Evolutionary conservation across 2,113 vertebrate species (phyloP), one percentile per base, ranked within the genome.

Genomic region (Protobothrops flavoviridis): DNA sequence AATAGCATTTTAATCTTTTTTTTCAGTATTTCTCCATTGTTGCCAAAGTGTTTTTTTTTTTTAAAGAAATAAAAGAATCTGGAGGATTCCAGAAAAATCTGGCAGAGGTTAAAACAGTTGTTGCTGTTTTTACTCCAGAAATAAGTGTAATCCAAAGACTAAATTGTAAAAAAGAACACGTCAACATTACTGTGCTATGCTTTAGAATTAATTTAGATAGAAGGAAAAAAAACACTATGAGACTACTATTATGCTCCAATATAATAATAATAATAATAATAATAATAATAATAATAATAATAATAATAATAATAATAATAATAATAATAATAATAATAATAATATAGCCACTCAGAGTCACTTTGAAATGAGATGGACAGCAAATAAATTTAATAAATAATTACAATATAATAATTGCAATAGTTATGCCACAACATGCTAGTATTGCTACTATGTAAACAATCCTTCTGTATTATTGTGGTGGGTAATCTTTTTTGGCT

Each of bases 21-120:
- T 91, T 90, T 95, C 57, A 81, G 93, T 96, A 87, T 95, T 95
- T 96, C 92, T 95, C 94, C 91, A 95, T 94, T 88, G 93, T 94
- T 95, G 94, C 59, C 90, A 92, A 59, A 96, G 94, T 26, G 13
- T n/a, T n/a, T n/a, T n/a, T n/a, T n/a, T n/a, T n/a, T n/a, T n/a
- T n/a, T n/a, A n/a, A n/a, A n/a, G n/a, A n/a, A 33, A 88, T 45
- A 89, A 45, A 94, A 74, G 93, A 95, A 85, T 13, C 92, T 94
- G 17, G 15, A 43, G 93, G 15, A 88, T 95, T 95, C 91, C 93
- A 92, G 45, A 87, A 94, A 91, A 94, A 89, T 95, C 0, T 4
- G 45, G 59, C 55, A 88, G 17, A 86, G 64, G 3, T 57, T 39
- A 69, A 43, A 59, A 89, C 81, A 93, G 3, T 90, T 39, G 1